Evolutionary conservation across 2,113 vertebrate genomes (phyloP).

Genomic region (Gymnocephalus cernua): DNA sequence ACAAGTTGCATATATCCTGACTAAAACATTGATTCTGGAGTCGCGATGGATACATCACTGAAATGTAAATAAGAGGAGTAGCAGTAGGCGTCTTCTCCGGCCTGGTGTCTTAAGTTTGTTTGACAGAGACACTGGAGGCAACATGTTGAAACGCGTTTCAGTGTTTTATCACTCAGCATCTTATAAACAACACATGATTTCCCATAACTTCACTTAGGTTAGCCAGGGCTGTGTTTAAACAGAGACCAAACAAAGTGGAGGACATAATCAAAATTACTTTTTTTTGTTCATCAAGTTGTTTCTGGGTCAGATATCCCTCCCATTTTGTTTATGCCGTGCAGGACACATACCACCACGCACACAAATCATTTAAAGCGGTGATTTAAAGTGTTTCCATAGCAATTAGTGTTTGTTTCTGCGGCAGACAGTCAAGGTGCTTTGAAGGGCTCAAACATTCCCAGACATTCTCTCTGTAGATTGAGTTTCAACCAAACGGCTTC

Average conservation of each 20-base stretch:
- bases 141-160: constrained; percentile 33
- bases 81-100: constrained; percentile 1
- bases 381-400: constrained; percentile 40
- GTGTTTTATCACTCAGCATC: constrained; percentile 43
- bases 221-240: constrained; percentile 49
- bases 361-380: constrained; percentile 22
- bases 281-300: constrained; percentile 31
- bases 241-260: constrained; percentile 43
- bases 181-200: constrained; percentile 54
- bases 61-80: constrained; percentile 1
- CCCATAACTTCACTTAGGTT: constrained; percentile 49
- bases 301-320: constrained; percentile 1
- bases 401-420: constrained; percentile 38
- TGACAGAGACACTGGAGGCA: constrained; percentile 24
- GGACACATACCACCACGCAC: constrained; percentile 20
- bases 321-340: constrained; percentile 36
- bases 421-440: neutral
- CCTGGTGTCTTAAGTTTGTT: constrained; percentile 23
- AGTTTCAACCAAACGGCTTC: no score
- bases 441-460: neutral
- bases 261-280: constrained; percentile 52
- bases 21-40: neutral
- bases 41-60: neutral
- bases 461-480: neutral
- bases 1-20: neutral